Conservation (phyloP, 2,888 invertebrate genomes). For the Ptychoptera contaminata region DNA sequence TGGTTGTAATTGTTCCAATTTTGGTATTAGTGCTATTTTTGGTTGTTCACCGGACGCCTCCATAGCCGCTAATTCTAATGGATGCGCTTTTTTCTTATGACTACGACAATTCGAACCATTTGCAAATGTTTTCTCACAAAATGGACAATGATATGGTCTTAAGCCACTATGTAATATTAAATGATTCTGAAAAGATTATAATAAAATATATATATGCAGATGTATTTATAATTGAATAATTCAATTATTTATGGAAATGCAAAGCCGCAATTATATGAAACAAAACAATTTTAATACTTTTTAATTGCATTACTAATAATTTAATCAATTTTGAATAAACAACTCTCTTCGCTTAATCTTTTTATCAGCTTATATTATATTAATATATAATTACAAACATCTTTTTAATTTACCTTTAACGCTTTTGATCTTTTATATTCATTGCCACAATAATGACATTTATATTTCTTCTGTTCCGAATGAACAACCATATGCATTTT, state of each 20-base stretch:
- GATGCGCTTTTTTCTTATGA: slow-evolving; percentile 29
- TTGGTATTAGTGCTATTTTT: slow-evolving; percentile 22
- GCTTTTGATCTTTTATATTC: slow-evolving; percentile 30
- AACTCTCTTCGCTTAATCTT: too few relatives aligned
- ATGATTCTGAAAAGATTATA: slow-evolving; percentile 21
- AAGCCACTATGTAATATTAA: slow-evolving; percentile 29
- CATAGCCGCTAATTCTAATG: slow-evolving; percentile 26
- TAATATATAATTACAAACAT: neutral
- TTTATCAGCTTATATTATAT: too few relatives aligned
- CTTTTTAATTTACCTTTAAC: slow-evolving; percentile 2
- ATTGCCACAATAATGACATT: slow-evolving; percentile 25
- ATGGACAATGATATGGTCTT: slow-evolving; percentile 27
- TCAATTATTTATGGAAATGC: too few relatives aligned
- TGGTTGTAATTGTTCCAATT: slow-evolving; percentile 24
- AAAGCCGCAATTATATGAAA: too few relatives aligned
- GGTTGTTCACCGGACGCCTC: slow-evolving; percentile 23
- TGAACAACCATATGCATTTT: slow-evolving; percentile 31
- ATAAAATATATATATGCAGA: neutral
- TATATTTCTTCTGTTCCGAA: slow-evolving; percentile 24
- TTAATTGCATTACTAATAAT: too few relatives aligned
- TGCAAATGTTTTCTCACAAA: slow-evolving; percentile 27
- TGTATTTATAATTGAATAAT: too few relatives aligned
- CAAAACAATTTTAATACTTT: too few relatives aligned
- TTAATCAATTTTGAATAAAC: too few relatives aligned
- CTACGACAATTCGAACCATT: slow-evolving; percentile 30